Evolutionary conservation across 92 coral and sea anemone genomes (phyloP), one percentile per base, ranked within the genome.

Genomic region (Palythoa grandis): DNA sequence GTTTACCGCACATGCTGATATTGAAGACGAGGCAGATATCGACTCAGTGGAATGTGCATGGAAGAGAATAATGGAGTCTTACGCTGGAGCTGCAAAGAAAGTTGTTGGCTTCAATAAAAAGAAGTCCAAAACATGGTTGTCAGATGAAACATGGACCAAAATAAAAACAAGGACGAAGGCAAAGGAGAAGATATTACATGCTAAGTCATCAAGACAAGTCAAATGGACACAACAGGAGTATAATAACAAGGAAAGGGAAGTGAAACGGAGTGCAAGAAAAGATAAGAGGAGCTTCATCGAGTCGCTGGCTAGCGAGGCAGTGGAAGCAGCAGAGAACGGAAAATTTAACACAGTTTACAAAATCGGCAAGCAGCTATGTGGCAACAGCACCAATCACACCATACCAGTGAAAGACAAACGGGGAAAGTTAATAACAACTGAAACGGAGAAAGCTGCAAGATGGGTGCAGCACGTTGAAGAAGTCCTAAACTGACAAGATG

Each of bases 81-180:
- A 11, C 19, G 3, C 11, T 60, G 73, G 74, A 4, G 58, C 88
- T 16, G 87, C 80, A 57, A 72, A 29, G 52, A 52, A 84, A 16
- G 57, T 43, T 15, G 43, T 84, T 22, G 87, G 87, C 52, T 71
- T 69, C 19, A 54, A 57, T 50, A 52, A 23, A 37, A 52, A 54
- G 25, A 71, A 37, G 4, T 2, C 40, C 54, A 85, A 85, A 82
- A 85, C 58, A 29, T 85, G 88, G 88, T 35, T 85, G 54, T 53
- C 79, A 72, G 17, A 80, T 13, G 72, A 73, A 23, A 57, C 63
- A 57, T 57, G 63, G 63, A n/a, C 63, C 63, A 57, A 11, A 82
- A 66, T 82, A 16, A 53, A 39, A 43, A 79, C 50, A 7, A 79
- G 72, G 23, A 79, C 22, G 39, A 23, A 24, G 61, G 61, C 23